Percentiles rank a stretch among this genome's conserved stretches.
These are phyloP conservation scores for Microcaecilia unicolor DNA, from an alignment of 2,797 vertebrate genomes.

Conservation along the genomic window DNA sequence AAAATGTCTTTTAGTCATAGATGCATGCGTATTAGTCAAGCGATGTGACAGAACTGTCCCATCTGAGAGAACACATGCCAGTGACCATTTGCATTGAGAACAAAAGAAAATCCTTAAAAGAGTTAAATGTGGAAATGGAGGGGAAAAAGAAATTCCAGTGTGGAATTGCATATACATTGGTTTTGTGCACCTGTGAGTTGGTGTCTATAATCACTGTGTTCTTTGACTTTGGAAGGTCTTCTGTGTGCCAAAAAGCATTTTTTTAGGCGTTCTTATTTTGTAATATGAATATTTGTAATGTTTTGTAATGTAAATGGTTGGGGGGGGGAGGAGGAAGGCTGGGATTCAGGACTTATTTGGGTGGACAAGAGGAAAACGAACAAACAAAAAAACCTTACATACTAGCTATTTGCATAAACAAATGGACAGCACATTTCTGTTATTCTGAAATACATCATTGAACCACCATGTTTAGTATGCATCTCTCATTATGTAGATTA, in stretches of 20 bases:
- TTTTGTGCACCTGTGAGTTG: background rate
- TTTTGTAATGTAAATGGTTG: too few relatives aligned
- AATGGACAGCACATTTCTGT: too few relatives aligned
- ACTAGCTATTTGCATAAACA: too few relatives aligned
- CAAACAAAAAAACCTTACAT: too few relatives aligned
- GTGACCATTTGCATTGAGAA: slow-evolving; percentile 61
- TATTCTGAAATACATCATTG: too few relatives aligned
- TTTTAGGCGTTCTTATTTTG: too few relatives aligned
- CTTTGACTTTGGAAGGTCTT: slow-evolving; percentile 1
- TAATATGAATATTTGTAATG: too few relatives aligned
- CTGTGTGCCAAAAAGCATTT: background rate
- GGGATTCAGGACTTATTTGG: too few relatives aligned
- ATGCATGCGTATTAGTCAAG: slow-evolving; percentile 65
- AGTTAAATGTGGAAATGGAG: slow-evolving; percentile 2
- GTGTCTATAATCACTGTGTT: background rate
- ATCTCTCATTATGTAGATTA: background rate
- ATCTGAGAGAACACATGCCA: slow-evolving; percentile 53
- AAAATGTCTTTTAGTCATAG: slow-evolving; percentile 69
- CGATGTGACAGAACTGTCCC: slow-evolving; percentile 61
- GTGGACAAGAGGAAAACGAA: too few relatives aligned
- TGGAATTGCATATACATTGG: background rate
- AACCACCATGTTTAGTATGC: background rate
- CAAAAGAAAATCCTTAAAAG: slow-evolving; percentile 52
- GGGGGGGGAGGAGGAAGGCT: too few relatives aligned
- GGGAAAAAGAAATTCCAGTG: slow-evolving; percentile 3